Evolutionary conservation across 2,797 vertebrate genomes (phyloP).

Genomic region (Chloroceryle inda): DNA sequence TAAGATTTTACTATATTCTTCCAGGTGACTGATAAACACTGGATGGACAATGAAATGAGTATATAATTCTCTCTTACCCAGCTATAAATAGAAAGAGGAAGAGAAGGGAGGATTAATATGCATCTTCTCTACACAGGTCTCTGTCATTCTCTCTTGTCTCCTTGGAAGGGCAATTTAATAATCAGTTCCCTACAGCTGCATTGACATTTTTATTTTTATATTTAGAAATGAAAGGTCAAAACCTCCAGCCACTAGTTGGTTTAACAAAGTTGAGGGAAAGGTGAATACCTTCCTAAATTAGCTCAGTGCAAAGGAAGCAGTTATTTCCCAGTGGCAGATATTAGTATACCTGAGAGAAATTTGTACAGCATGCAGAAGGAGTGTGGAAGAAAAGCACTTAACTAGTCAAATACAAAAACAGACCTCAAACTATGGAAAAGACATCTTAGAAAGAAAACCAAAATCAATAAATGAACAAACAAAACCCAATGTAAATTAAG

Average conservation of each 20-base stretch:
- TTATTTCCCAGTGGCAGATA: background rate
- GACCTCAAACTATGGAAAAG: background rate
- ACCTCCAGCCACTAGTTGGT: background rate
- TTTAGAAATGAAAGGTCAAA: conserved; percentile 53
- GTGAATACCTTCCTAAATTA: conserved; percentile 4
- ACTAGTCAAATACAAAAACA: background rate
- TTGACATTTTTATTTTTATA: conserved; percentile 47
- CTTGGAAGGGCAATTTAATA: background rate
- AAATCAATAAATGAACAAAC: background rate
- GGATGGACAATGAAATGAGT: background rate
- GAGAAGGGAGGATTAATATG: background rate
- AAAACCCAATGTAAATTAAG: background rate
- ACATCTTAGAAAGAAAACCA: background rate
- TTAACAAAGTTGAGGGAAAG: background rate
- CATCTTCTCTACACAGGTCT: background rate
- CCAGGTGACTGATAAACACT: background rate
- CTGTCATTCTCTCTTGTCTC: background rate
- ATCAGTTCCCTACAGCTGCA: background rate
- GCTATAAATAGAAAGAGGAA: background rate
- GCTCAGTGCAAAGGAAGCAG: background rate
- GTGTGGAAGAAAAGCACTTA: background rate
- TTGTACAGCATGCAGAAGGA: background rate
- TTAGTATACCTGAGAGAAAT: background rate
- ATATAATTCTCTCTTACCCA: background rate
- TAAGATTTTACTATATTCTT: background rate